A percentile compares a stretch with the other conserved stretches of the same genome.
Evolutionary conservation across 2,113 vertebrate species (phyloP).

Genomic region (Callocephalon fimbriatum): DNA sequence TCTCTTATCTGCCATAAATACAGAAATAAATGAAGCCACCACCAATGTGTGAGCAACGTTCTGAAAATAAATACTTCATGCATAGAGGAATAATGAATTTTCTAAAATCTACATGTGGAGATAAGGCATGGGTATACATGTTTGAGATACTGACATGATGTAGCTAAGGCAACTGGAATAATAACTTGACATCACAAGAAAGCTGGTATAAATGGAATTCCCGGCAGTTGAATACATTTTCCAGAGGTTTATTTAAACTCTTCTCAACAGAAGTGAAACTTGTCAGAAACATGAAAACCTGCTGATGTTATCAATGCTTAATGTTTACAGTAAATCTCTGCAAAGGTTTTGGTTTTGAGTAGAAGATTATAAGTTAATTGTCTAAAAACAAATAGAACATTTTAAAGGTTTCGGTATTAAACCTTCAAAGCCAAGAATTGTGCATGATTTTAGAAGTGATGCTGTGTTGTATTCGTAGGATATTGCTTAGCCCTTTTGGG

Average conservation of each 20-base stretch:
- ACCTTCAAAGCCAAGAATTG: background rate
- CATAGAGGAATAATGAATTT: slow-evolving; percentile 4
- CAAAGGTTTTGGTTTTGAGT: background rate
- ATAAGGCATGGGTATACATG: slow-evolving; percentile 35
- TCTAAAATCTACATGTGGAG: slow-evolving; percentile 23
- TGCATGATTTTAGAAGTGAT: background rate
- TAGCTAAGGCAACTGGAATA: slow-evolving; percentile 56
- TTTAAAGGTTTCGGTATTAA: background rate
- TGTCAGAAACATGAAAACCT: background rate
- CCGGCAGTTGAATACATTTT: slow-evolving; percentile 14
- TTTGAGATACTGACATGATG: slow-evolving; percentile 30
- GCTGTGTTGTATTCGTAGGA: background rate
- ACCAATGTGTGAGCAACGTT: background rate
- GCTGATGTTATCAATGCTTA: background rate
- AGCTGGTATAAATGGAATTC: slow-evolving; percentile 18
- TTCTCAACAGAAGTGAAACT: slow-evolving; percentile 10
- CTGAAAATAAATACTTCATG: slow-evolving; percentile 16
- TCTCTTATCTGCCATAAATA: background rate
- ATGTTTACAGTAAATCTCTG: background rate
- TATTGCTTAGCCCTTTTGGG: background rate
- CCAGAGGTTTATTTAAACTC: slow-evolving; percentile 19
- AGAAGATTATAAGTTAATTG: background rate
- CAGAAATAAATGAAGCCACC: slow-evolving; percentile 3
- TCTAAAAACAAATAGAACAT: background rate
- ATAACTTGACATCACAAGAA: slow-evolving; percentile 39